Conservation (phyloP, 2,888 invertebrate species). For the Leptopterna dolabrata region DNA sequence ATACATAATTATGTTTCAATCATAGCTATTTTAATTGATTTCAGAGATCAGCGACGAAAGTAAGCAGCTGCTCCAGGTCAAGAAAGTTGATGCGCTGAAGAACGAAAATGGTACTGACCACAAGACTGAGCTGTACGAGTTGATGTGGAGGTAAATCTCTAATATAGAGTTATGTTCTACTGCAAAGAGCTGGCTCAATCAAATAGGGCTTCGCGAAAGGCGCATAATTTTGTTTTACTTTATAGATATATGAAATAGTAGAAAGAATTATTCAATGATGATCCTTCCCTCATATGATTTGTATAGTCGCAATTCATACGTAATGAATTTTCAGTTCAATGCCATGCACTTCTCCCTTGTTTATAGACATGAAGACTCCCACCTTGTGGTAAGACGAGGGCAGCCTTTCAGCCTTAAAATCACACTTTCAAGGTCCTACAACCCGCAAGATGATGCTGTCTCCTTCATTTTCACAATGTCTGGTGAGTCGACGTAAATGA, state of each 20-base stretch:
- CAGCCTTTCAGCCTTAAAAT: constrained; percentile 82
- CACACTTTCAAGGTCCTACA: constrained; percentile 79
- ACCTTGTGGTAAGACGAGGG: constrained; percentile 84
- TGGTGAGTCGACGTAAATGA: constrained; percentile 67
- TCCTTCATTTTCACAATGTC: constrained; percentile 85
- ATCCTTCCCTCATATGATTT: too few relatives aligned
- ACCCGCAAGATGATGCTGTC: constrained; percentile 79
- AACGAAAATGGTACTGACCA: constrained; percentile 81
- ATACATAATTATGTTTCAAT: too few relatives aligned
- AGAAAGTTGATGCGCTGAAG: constrained; percentile 79
- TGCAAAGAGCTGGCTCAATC: too few relatives aligned
- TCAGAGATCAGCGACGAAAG: constrained; percentile 56
- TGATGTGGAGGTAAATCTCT: constrained; percentile 71
- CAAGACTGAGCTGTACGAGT: constrained; percentile 81
- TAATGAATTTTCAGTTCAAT: too few relatives aligned
- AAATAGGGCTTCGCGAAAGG: background rate
- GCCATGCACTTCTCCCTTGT: background rate
- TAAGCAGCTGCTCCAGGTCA: constrained; percentile 74
- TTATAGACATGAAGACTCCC: constrained; percentile 68
- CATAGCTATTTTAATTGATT: background rate
- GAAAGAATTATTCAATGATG: too few relatives aligned
- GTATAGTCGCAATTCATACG: too few relatives aligned
- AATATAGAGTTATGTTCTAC: too few relatives aligned
- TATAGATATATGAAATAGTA: too few relatives aligned
- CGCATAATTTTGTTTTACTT: background rate